Base-by-base conservation (phyloP, 2,113 vertebrate species). In the Tragelaphus strepsiceros region DNA sequence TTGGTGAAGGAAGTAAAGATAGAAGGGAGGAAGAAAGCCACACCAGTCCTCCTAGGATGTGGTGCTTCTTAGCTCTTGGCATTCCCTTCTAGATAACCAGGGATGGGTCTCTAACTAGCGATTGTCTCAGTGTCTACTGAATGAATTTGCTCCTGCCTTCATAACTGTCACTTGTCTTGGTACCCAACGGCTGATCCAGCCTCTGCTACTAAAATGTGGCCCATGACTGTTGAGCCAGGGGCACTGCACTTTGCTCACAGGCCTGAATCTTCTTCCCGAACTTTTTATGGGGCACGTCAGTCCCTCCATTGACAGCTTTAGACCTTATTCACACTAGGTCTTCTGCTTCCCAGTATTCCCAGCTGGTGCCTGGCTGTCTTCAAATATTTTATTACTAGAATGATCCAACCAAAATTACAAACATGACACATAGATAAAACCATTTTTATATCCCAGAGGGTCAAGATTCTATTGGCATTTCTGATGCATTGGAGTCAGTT, bases 391-490 rank as follows among this genome's bases (percentile, higher is more conserved):
- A 94, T 46, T 49, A 94, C 59, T 21, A 93, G 92, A 96, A 86
- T 67, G 16, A 94, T 28, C 35, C 83, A 92, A 87, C 30, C 43
- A 10, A 96, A 90, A 97, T 90, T 74, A 91, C 19, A 90, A 96
- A 87, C 64, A 58, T 62, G 28, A 71, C 71, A 90, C n/a, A 85
- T 51, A 94, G 32, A 97, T 86, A 92, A 94, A 98, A 95, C 16
- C 39, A 92, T 39, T 96, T 93, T 24, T 88, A 85, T 39, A 61
- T 21, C 61, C 30, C 81, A 22, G 35, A 97, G 54, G 64, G 30
- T 46, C 64, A 94, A 85, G 56, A 26, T 64, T 96, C 64, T 95
- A 94, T 78, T 82, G 64, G 19, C 88, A 96, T 93, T 96, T 97
- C 86, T 97, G 91, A 96, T 74, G 88, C 54, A 89, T 4, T 94